Percentiles rank a stretch among this genome's conserved stretches.
These are phyloP conservation scores for Strigamia maritima DNA, from an alignment of 2,888 invertebrate species.

Conservation along the genomic window DNA sequence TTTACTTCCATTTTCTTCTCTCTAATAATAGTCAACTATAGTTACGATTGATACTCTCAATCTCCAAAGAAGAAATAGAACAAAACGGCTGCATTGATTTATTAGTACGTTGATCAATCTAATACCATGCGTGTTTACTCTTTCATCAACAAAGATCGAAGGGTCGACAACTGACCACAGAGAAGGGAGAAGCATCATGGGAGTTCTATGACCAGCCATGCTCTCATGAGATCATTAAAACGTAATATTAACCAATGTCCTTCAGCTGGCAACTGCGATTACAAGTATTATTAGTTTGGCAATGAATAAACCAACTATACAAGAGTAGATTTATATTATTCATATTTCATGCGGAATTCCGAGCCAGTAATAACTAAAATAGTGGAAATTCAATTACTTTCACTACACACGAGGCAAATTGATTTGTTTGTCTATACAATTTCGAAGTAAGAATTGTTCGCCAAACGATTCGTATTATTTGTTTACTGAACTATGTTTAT, in stretches of 20 bases:
- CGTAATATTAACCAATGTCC: background rate
- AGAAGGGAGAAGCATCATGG: background rate
- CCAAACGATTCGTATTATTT: background rate
- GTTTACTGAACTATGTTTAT: background rate
- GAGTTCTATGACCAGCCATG: background rate
- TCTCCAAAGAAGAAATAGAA: background rate
- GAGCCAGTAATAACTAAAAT: background rate
- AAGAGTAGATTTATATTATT: no score
- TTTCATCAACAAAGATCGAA: background rate
- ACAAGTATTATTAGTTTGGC: no score
- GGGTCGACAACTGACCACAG: conserved; percentile 8
- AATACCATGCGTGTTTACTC: conserved; percentile 17
- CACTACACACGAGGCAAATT: background rate
- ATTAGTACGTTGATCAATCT: background rate
- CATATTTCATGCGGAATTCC: no score
- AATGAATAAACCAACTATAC: no score
- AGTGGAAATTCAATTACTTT: background rate
- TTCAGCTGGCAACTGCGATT: background rate
- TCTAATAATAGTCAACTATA: background rate
- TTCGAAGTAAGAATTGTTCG: background rate
- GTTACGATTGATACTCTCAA: background rate
- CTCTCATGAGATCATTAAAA: background rate
- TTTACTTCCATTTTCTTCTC: background rate
- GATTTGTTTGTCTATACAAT: background rate
- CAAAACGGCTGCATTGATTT: background rate